Percentiles rank a stretch among this genome's conserved stretches.
Conservation (phyloP, 2,797 vertebrate species). For the Pantherophis vulpinus region DNA sequence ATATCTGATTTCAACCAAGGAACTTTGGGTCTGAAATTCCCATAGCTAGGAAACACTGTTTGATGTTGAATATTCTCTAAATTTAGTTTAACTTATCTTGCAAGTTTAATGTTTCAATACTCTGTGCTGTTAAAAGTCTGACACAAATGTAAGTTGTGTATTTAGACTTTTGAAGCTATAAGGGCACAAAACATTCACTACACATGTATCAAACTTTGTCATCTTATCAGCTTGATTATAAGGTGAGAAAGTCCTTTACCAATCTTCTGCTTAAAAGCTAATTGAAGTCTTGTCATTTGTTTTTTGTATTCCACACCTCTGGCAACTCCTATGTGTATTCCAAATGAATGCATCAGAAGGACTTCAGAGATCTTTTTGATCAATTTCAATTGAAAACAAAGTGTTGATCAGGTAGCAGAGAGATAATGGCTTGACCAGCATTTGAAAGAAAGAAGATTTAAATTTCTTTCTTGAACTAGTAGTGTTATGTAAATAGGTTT, state of each 20-base stretch:
- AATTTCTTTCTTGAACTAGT: not conserved
- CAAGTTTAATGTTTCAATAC: not conserved
- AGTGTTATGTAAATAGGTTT: too few relatives aligned
- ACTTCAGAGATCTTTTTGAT: not conserved
- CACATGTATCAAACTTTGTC: not conserved
- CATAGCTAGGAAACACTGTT: not conserved
- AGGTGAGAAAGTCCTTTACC: not conserved
- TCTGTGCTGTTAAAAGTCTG: not conserved
- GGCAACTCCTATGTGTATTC: not conserved
- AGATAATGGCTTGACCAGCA: not conserved
- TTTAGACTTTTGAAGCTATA: not conserved
- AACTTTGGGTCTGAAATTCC: not conserved
- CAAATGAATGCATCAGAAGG: not conserved
- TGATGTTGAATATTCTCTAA: not conserved
- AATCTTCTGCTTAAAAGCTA: not conserved
- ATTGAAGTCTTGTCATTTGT: not conserved
- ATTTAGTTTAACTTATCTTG: not conserved
- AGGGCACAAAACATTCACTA: not conserved
- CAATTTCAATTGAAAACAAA: not conserved
- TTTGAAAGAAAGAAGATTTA: not conserved
- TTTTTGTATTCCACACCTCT: not conserved
- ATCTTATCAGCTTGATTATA: not conserved
- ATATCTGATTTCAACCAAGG: not conserved
- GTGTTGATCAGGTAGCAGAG: not conserved
- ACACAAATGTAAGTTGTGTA: not conserved